Conservation (phyloP, 1,140 invertebrate species). For the Eriocheir sinensis region DNA sequence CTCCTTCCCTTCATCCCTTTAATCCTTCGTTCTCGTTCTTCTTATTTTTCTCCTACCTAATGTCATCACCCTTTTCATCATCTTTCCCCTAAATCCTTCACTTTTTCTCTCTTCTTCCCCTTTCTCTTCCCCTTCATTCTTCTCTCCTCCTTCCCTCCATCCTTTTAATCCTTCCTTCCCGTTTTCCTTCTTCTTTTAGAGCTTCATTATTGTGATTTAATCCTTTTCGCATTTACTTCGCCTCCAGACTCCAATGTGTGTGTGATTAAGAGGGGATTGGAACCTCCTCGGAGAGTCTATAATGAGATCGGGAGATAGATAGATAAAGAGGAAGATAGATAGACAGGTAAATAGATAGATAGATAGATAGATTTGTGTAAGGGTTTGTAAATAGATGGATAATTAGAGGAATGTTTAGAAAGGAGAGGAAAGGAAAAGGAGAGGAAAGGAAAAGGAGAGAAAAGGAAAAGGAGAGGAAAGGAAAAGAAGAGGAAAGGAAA, state of each 20-base stretch:
- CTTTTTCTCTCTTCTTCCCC: no score
- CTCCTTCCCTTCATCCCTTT: not conserved
- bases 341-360: not conserved
- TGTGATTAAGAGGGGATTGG: no score
- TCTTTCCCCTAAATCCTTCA: not conserved
- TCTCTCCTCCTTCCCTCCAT: not conserved
- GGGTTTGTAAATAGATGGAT: not conserved
- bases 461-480: not conserved
- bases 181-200: no score
- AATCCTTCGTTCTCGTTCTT: not conserved
- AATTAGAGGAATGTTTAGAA: not conserved
- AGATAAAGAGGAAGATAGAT: not conserved
- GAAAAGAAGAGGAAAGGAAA: not conserved
- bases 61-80: not conserved
- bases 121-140: not conserved
- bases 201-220: no score
- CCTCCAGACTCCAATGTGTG: no score
- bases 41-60: not conserved
- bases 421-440: no score
- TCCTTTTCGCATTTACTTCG: no score
- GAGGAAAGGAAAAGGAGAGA: not conserved
- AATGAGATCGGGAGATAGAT: no score
- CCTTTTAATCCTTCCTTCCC: no score
- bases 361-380: not conserved
- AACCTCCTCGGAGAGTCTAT: no score